Evolutionary conservation across 2,113 vertebrate species (phyloP).

Genomic region (Drymodes brunneopygia): DNA sequence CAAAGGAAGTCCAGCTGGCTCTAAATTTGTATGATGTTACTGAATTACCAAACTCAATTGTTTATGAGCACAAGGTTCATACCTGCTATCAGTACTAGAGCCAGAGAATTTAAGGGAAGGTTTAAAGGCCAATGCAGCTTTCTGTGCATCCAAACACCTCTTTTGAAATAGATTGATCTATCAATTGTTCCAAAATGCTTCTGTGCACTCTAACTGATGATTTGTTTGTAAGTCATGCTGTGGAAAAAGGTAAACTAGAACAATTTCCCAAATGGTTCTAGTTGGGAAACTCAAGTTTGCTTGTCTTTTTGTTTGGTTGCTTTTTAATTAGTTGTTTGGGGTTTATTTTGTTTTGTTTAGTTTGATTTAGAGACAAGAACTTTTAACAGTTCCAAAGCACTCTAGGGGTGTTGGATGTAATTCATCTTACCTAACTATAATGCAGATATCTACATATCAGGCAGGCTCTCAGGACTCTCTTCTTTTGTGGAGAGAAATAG

Average conservation of each 20-base stretch:
- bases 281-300: background rate
- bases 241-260: background rate
- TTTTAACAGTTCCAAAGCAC: background rate
- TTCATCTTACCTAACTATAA: background rate
- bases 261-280: background rate
- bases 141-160: background rate
- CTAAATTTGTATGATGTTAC: background rate
- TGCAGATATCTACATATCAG: background rate
- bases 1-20: background rate
- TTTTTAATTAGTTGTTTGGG: background rate
- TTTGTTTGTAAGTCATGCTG: background rate
- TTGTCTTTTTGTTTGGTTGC: background rate
- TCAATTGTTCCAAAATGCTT: background rate
- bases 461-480: background rate
- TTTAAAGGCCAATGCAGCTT: background rate
- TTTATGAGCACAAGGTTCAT: background rate
- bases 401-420: background rate
- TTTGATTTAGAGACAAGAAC: background rate
- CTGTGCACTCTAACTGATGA: background rate
- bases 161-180: background rate
- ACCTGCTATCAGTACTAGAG: background rate
- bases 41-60: fast-evolving
- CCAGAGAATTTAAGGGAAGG: background rate
- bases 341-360: background rate
- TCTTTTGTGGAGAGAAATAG: background rate